Base-by-base conservation (phyloP, 2,888 invertebrate species). In the Oscheius sp. region DNA sequence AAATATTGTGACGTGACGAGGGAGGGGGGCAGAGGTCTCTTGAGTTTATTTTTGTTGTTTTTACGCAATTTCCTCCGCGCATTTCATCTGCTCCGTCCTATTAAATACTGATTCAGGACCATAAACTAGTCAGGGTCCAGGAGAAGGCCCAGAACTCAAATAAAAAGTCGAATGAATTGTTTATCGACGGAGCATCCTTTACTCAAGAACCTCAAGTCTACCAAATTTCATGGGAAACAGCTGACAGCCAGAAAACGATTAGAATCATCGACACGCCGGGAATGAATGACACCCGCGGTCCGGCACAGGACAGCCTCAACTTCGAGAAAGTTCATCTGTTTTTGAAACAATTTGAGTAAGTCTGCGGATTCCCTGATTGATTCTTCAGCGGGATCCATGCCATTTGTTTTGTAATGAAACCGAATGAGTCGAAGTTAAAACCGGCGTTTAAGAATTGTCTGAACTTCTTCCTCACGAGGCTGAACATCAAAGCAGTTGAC, bases 391-490 rank as follows among this genome's bases (percentile, higher is more conserved):
- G 65, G 26, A 50, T 76, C 38, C 72, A 76, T 50, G 74, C 51
- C 8, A 73, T 76, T 49, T 59, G 38, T 38, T 74, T 80, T 22
- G 17, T 79, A 41, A 32, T 81, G 26, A 64, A 67, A 44, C 63
- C 80, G 6, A 79, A 79, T 61, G 26, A 66, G 6, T 14, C 72
- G 2, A 32, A 71, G 6, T 36, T 73, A 2, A 75, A 65, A 4
- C 32, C 59, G 9, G 24, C 45, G 1, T 78, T 81, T 61, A 38
- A 68, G 30, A 82, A 74, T 47, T 80, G 81, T 62, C 64, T 81
- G 56, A 64, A 72, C 14, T 72, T 80, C 38, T 44, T 81, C 9
- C 62, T 81, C 14, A 63, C 68, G 2, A 65, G 77, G 28, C 67
- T 81, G 33, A 74, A 81, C 54, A 62, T 64, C 50, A 57, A 41